A percentile compares a stretch with the other conserved stretches of the same genome.
These are phyloP conservation scores for Nycteola revayana DNA, from an alignment of 2,888 invertebrate genomes.

Conservation along the genomic window DNA sequence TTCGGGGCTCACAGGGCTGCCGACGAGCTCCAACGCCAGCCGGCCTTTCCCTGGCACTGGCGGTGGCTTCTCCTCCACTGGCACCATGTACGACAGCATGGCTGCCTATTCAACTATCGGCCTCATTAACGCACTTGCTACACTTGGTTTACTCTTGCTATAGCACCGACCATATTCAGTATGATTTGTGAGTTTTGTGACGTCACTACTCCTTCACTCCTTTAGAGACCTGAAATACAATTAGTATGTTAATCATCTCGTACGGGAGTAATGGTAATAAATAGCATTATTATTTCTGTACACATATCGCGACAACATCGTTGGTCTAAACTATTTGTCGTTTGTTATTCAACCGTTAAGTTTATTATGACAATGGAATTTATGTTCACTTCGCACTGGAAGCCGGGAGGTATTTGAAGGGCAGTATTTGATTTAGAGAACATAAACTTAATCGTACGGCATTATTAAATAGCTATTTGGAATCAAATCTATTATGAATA, in stretches of 20 bases:
- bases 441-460: no score
- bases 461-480: no score
- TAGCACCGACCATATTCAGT: slow-evolving; percentile 19
- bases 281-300: no score
- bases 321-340: no score
- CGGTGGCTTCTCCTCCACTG: slow-evolving; percentile 89
- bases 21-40: slow-evolving; percentile 73
- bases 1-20: slow-evolving; percentile 64
- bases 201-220: slow-evolving; percentile 27
- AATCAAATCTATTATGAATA: no score
- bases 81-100: slow-evolving; percentile 91
- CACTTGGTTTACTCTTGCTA: slow-evolving; percentile 25
- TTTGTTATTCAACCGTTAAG: no score
- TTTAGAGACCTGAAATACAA: slow-evolving; percentile 55
- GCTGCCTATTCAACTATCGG: slow-evolving; percentile 37
- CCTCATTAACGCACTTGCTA: slow-evolving; percentile 28
- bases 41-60: slow-evolving; percentile 80
- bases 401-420: no score
- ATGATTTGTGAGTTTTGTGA: slow-evolving; percentile 14
- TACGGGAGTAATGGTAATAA: no score
- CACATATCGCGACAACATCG: no score
- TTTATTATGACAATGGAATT: no score
- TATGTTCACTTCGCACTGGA: no score
- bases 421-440: no score
- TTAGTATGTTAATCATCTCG: slow-evolving; percentile 27